These are phyloP conservation scores for Ommatoiulus sabulosus DNA, from an alignment of 2,888 invertebrate species.

Conservation along the genomic window DNA sequence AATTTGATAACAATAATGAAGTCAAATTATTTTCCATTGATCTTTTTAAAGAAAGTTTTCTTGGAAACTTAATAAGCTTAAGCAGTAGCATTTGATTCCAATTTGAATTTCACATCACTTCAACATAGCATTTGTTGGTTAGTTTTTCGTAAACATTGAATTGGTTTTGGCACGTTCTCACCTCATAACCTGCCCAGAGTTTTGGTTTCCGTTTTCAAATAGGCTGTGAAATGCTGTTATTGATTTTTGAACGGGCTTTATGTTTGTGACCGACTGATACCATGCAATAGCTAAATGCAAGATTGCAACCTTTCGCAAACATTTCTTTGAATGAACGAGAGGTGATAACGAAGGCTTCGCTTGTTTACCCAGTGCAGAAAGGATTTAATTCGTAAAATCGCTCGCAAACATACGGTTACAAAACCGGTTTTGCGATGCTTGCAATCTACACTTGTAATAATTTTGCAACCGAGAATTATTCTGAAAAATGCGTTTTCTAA, in stretches of 20 bases:
- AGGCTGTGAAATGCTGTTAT: not conserved
- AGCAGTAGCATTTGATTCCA: not conserved
- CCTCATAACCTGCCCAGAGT: constrained; percentile 2
- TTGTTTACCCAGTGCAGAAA: not conserved
- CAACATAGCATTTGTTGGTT: not conserved
- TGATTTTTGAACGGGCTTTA: constrained; percentile 24
- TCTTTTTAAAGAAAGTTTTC: not conserved
- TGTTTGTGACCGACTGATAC: constrained; percentile 7
- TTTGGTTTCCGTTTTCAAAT: constrained; percentile 17
- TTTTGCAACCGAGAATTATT: no score
- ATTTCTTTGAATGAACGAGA: not conserved
- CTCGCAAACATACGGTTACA: no score
- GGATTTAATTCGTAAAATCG: no score
- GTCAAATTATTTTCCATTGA: no score
- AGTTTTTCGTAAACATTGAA: not conserved
- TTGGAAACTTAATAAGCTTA: not conserved
- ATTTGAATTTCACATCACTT: not conserved
- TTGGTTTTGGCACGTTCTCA: constrained; percentile 22
- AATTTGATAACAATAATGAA: no score
- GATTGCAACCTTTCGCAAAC: constrained; percentile 9
- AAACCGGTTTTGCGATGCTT: no score
- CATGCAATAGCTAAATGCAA: not conserved
- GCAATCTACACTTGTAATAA: no score
- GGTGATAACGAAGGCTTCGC: not conserved
- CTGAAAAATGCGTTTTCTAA: no score